Evolutionary conservation across 2,888 invertebrate species (phyloP), one percentile per base, ranked within the genome.

Genomic region (Operophtera brumata): DNA sequence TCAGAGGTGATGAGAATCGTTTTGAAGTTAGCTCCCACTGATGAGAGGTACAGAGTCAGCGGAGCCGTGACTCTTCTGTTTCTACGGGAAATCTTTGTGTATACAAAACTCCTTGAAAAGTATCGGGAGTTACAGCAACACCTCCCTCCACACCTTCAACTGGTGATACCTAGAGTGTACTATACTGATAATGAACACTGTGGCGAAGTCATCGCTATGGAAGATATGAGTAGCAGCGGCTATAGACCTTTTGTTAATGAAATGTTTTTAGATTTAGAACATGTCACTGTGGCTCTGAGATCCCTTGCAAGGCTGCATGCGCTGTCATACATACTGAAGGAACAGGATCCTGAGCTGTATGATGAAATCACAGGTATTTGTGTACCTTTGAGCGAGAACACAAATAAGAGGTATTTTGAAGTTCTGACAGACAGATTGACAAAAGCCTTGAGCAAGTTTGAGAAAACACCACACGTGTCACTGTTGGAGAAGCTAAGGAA

Each of bases 11-110:
- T 82, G n/a, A 57, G 69, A 32, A 47, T 86, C 26, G 78, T 86
- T 45, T 66, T 89, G 50, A 90, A 90, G 71, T 67, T 87, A 49
- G 86, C 89, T 42, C 89, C 90, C 6, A 80, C 73, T 2, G 83
- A 88, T 59, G 84, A 86, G 55, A 72, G 75, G 55, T 88, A 73
- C 59, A 75, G 88, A 36, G 74, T 87, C 1, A 88, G 87, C 36
- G 88, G 86, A 0, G 88, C 89, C 2, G 65, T 89, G 1, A 83
- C 85, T 6, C 34, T 67, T 6, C 77, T 88, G 72, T 90, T 88
- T 64, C 69, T 65, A 1, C 72, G 79, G 59, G 89, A 90, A 73
- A 79, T 86, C 30, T 89, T 71, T 66, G 71, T 84, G 34, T 90
- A 90, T 55, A 68, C 77, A 1, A 63, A 70, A 36, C 48, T 90